phyloP scores from a whole-genome alignment of 2,113 vertebrate species.

The Mobula hypostoma region DNA sequence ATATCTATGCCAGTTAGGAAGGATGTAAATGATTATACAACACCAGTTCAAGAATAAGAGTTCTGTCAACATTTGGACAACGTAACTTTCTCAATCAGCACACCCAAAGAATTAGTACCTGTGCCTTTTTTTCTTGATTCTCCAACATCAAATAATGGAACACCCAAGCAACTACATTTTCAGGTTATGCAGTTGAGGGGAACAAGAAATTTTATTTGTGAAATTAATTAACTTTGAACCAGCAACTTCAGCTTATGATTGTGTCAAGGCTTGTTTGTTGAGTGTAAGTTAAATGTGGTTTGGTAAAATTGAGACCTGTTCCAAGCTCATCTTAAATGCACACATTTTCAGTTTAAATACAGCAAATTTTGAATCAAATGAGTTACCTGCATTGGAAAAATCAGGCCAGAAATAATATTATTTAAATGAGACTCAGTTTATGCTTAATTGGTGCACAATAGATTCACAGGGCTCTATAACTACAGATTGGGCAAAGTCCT shows the following conservation, averaged over 20 bases:
- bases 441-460: neutral
- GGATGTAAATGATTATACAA: neutral
- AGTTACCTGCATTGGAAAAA: neutral
- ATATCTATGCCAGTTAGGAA: neutral
- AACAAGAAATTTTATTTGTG: neutral
- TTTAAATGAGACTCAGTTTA: neutral
- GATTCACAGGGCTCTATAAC: neutral
- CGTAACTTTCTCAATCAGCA: neutral
- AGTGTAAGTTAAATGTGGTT: too few species aligned
- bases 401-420: neutral
- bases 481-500: neutral
- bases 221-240: neutral
- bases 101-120: neutral
- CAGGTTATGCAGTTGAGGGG: too few species aligned
- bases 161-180: too few species aligned
- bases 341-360: neutral
- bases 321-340: neutral
- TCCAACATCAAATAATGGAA: too few species aligned
- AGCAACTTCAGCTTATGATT: too few species aligned
- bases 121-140: neutral
- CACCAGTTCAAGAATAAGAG: neutral
- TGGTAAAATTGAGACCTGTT: neutral
- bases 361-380: neutral
- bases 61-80: neutral
- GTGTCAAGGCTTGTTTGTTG: too few species aligned